Conservation (phyloP, 2,888 invertebrate genomes). For the Aproaerema taeniolella region DNA sequence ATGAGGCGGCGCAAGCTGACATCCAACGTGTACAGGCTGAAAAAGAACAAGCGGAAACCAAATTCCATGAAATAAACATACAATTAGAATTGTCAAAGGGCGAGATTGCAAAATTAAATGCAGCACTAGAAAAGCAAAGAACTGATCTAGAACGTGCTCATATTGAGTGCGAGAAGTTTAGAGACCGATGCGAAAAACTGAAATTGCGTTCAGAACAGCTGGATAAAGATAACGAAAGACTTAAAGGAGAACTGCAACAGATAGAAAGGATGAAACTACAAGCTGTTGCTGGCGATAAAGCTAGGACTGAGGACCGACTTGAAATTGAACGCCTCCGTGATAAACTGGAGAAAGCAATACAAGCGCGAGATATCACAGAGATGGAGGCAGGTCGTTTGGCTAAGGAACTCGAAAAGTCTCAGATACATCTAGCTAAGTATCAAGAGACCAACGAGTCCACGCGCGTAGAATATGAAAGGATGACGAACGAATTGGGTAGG, state of each 20-base stretch:
- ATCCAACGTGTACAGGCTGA: conserved; percentile 81
- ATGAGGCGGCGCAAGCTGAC: conserved; percentile 85
- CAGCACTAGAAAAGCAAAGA: conserved; percentile 87
- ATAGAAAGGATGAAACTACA: conserved; percentile 87
- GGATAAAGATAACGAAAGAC: conserved; percentile 77
- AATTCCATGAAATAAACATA: conserved; percentile 86
- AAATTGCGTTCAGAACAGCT: conserved; percentile 82
- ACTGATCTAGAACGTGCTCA: conserved; percentile 89
- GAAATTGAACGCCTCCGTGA: conserved; percentile 92
- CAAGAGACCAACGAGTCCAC: conserved; percentile 90
- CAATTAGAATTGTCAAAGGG: conserved; percentile 88
- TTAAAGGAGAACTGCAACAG: conserved; percentile 76
- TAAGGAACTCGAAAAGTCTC: conserved; percentile 91
- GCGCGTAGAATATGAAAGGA: conserved; percentile 90
- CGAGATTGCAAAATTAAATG: conserved; percentile 85
- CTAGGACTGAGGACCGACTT: conserved; percentile 81
- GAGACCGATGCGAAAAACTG: conserved; percentile 92
- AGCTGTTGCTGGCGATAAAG: conserved; percentile 80
- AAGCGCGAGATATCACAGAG: conserved; percentile 89
- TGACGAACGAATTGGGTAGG: conserved; percentile 88
- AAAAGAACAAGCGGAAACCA: conserved; percentile 83
- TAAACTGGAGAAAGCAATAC: conserved; percentile 90
- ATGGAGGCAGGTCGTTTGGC: conserved; percentile 90
- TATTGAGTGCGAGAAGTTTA: conserved; percentile 92
- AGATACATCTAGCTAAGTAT: conserved; percentile 88